These are phyloP conservation scores for Idaea dimidiata DNA, from an alignment of 2,888 invertebrate genomes.

Conservation along the genomic window DNA sequence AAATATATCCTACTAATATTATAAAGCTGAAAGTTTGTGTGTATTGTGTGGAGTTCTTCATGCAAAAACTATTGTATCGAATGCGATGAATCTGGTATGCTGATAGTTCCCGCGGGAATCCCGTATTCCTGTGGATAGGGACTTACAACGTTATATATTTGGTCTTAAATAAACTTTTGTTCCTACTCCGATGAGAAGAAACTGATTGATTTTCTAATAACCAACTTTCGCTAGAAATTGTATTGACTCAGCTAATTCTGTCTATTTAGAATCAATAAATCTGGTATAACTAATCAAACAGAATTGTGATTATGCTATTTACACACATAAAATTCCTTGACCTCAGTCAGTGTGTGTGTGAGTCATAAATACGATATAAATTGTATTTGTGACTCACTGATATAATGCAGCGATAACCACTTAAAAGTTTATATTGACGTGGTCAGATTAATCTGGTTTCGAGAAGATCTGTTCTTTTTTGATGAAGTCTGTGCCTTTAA, in stretches of 20 bases:
- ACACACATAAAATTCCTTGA: slow-evolving; percentile 39
- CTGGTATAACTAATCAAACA: slow-evolving; percentile 17
- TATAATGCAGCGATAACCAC: slow-evolving; percentile 20
- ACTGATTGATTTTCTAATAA: no score
- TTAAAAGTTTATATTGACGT: background rate
- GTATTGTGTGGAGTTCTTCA: no score
- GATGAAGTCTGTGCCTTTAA: background rate
- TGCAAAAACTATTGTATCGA: no score
- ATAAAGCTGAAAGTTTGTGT: no score
- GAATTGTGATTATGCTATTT: slow-evolving; percentile 29
- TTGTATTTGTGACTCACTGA: slow-evolving; percentile 34
- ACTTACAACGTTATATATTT: no score
- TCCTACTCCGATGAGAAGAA: no score
- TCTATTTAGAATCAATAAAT: slow-evolving; percentile 29
- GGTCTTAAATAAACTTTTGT: no score
- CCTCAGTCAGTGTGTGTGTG: slow-evolving; percentile 44
- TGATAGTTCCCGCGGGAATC: no score
- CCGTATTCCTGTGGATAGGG: no score
- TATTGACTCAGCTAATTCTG: background rate
- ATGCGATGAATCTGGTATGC: no score
- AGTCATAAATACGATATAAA: slow-evolving; percentile 30
- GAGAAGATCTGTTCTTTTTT: slow-evolving; percentile 1
- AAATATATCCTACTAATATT: no score
- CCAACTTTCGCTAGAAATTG: background rate
- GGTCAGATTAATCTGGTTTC: slow-evolving; percentile 9